Evolutionary conservation across 2,113 vertebrate species (phyloP).

Genomic region (Dendrocopos noguchii): DNA sequence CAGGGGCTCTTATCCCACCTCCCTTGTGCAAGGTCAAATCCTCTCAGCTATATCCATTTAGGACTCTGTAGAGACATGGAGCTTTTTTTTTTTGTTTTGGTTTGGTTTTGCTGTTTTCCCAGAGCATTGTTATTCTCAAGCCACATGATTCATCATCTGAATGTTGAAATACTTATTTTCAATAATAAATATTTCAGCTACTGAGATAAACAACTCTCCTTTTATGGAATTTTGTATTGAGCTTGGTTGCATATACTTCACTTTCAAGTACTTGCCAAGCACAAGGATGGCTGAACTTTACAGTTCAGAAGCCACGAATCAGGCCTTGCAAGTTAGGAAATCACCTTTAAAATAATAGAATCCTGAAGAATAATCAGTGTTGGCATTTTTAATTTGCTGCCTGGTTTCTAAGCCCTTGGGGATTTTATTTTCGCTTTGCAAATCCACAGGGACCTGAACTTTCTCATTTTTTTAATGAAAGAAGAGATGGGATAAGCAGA

Average conservation of each 20-base stretch:
- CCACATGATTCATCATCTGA: background rate
- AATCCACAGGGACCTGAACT: slow-evolving; percentile 49
- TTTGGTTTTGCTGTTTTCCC: background rate
- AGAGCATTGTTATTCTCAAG: slow-evolving; percentile 31
- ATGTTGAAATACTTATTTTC: slow-evolving; percentile 48
- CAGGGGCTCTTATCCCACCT: background rate
- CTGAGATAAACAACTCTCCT: slow-evolving; percentile 52
- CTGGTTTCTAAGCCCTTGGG: slow-evolving; percentile 42
- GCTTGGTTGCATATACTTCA: slow-evolving; percentile 1
- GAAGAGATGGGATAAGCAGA: slow-evolving; percentile 22
- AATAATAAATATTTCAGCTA: slow-evolving; percentile 41
- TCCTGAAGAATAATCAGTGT: slow-evolving; percentile 45
- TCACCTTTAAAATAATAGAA: slow-evolving; percentile 52
- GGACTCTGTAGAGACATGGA: background rate
- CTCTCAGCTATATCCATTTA: background rate
- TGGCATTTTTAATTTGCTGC: slow-evolving; percentile 60
- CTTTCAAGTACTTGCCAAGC: slow-evolving; percentile 27
- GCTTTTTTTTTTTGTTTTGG: too few relatives aligned
- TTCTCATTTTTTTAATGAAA: background rate
- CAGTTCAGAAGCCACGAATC: slow-evolving; percentile 43
- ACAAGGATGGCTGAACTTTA: slow-evolving; percentile 50
- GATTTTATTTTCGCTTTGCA: slow-evolving; percentile 32
- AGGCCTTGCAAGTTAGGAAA: slow-evolving; percentile 28
- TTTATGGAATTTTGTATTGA: slow-evolving; percentile 41
- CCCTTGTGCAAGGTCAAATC: background rate